phyloP scores from a whole-genome alignment of 2,113 vertebrate species.

The Romanogobio albipinnatus region DNA sequence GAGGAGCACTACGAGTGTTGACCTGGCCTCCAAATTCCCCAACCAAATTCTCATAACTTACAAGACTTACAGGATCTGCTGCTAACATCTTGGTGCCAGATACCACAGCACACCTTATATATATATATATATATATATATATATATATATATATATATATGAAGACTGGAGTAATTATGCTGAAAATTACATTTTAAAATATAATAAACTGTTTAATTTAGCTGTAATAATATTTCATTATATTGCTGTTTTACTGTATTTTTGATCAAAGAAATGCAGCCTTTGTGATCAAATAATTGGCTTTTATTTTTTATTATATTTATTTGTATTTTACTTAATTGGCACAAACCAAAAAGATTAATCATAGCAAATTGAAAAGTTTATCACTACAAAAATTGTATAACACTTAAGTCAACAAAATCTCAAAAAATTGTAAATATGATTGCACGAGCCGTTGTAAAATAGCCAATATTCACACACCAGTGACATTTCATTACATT shows the following conservation, averaged over 20 bases:
- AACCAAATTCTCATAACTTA: too few species aligned
- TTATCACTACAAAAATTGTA: background rate
- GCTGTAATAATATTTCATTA: too few species aligned
- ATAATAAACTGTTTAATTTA: too few species aligned
- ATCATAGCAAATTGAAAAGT: background rate
- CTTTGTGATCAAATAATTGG: background rate
- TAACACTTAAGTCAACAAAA: background rate
- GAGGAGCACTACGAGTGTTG: too few species aligned
- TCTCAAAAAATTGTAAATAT: background rate
- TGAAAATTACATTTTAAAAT: too few species aligned
- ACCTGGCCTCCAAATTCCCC: too few species aligned
- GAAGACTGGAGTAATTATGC: too few species aligned
- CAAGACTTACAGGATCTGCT: too few species aligned
- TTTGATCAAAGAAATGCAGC: background rate
- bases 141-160: too few species aligned
- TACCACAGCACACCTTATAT: too few species aligned
- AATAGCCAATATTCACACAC: conserved; percentile 13
- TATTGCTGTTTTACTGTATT: background rate
- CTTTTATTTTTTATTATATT: background rate
- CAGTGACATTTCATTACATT: background rate
- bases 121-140: too few species aligned
- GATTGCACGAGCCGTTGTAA: background rate
- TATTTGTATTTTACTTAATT: background rate
- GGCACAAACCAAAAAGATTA: background rate
- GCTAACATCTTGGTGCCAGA: too few species aligned